These are phyloP conservation scores for Lepus europaeus DNA, from an alignment of 2,113 vertebrate genomes.

Conservation along the genomic window DNA sequence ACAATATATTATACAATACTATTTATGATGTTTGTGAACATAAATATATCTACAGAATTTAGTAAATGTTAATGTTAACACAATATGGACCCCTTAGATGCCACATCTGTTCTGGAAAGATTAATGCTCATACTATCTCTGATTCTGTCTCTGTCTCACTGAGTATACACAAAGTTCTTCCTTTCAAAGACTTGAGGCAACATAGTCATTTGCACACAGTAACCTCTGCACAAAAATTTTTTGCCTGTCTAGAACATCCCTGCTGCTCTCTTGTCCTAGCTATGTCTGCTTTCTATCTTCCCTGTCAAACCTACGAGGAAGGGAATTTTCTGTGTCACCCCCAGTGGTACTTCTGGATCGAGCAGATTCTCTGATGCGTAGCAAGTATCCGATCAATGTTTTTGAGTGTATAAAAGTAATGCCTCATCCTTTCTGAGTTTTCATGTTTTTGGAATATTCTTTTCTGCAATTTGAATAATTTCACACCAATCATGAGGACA, in stretches of 20 bases:
- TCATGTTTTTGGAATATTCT: conserved; percentile 31
- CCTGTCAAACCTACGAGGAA: not conserved
- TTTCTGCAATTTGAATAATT: conserved; percentile 45
- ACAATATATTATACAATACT: not conserved
- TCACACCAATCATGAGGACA: not conserved
- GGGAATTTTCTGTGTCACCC: rapidly evolving
- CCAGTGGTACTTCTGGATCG: not conserved
- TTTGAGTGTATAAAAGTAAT: conserved; percentile 27
- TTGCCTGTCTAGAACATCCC: not conserved
- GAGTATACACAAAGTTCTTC: not conserved
- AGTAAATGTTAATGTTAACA: not conserved
- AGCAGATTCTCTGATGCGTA: not conserved
- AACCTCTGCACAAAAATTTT: not conserved
- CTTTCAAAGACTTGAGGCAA: not conserved
- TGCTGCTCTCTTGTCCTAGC: not conserved
- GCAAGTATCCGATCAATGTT: not conserved
- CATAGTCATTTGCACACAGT: not conserved
- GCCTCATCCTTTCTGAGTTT: not conserved
- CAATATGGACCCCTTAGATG: not conserved
- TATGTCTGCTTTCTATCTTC: not conserved
- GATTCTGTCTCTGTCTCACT: not conserved
- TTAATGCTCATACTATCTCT: not conserved
- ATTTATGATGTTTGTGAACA: not conserved
- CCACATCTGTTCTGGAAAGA: not conserved
- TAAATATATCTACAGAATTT: not conserved